Conservation (phyloP, 1,140 invertebrate genomes). For the Coptotermes formosanus region DNA sequence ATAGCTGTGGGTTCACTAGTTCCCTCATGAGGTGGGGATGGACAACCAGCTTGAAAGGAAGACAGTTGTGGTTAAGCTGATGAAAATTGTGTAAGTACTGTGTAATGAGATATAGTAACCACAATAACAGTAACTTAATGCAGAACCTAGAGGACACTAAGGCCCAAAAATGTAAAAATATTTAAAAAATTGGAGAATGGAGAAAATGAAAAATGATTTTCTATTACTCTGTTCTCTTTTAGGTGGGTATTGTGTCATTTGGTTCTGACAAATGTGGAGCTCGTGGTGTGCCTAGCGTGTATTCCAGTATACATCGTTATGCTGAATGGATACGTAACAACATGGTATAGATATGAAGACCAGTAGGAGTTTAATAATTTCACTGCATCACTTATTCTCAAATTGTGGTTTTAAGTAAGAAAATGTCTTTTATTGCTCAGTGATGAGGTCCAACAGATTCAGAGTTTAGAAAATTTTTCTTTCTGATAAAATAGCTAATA, state of each 20-base stretch:
- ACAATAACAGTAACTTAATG: background rate
- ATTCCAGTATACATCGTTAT: constrained; percentile 66
- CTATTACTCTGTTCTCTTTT: constrained; percentile 41
- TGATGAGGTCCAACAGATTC: too few relatives aligned
- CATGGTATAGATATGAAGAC: constrained; percentile 37
- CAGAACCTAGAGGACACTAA: background rate
- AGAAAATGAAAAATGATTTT: too few relatives aligned
- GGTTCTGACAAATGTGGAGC: constrained; percentile 69
- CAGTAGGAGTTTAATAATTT: too few relatives aligned
- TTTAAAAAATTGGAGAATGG: background rate
- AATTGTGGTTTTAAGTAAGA: too few relatives aligned
- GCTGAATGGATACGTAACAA: constrained; percentile 66
- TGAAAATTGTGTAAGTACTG: background rate
- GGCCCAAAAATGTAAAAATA: background rate
- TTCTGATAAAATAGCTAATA: too few relatives aligned
- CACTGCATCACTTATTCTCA: too few relatives aligned
- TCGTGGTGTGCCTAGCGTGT: constrained; percentile 64
- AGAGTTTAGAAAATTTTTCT: too few relatives aligned
- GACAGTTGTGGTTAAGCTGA: background rate
- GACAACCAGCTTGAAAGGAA: too few relatives aligned
- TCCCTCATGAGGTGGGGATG: too few relatives aligned
- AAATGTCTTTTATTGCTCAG: too few relatives aligned
- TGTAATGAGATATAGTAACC: background rate
- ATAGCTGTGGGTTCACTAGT: too few relatives aligned
- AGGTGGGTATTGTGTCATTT: constrained; percentile 71